Conservation (phyloP, 2,797 vertebrate genomes). For the Schizopygopsis pylzovi region DNA sequence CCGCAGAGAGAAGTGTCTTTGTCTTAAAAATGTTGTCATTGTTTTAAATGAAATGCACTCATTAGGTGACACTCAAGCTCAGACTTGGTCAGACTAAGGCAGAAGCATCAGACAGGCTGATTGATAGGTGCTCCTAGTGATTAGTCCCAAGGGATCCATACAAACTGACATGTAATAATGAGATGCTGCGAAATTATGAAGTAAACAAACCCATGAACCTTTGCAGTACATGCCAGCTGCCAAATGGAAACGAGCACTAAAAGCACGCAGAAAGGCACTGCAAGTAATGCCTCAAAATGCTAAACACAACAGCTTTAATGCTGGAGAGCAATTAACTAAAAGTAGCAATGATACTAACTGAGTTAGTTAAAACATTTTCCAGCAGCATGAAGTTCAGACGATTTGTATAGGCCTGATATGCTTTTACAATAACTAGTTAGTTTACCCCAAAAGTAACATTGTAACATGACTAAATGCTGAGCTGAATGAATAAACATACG, state of each 20-base stretch:
- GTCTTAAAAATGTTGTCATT: conserved; percentile 9
- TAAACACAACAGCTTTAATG: neutral
- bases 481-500: neutral
- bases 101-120: conserved; percentile 38
- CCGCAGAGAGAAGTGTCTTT: neutral
- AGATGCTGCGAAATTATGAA: conserved; percentile 57
- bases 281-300: neutral
- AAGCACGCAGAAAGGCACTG: neutral
- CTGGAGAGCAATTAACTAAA: neutral
- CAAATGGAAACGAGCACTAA: neutral
- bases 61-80: conserved; percentile 35
- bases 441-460: neutral
- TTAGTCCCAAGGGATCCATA: conserved; percentile 51
- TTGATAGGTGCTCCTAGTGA: conserved; percentile 40
- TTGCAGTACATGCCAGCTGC: neutral
- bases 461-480: neutral
- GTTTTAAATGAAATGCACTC: conserved; percentile 52
- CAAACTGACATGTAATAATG: conserved; percentile 64
- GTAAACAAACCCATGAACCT: conserved; percentile 5
- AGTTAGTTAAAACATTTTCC: neutral
- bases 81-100: conserved; percentile 12
- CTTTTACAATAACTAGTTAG: neutral
- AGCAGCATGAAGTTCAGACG: neutral
- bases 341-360: neutral
- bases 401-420: neutral